Conservation (phyloP, 2,113 vertebrate genomes). For the Tachuris rubrigastra region DNA sequence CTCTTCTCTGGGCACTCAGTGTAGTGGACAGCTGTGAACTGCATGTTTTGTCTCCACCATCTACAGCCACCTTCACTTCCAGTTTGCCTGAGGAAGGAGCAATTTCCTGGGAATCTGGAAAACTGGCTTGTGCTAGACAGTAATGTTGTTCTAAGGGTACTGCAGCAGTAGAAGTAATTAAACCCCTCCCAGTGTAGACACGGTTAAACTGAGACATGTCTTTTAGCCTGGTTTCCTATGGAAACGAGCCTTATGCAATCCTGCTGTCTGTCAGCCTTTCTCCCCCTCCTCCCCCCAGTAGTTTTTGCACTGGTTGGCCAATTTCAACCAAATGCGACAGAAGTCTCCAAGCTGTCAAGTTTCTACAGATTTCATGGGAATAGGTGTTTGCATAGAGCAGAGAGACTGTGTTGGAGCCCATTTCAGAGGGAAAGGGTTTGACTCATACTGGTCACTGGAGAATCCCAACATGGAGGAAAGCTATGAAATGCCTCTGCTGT, state of each 20-base stretch:
- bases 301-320: conserved; percentile 14
- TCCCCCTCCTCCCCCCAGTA: not conserved
- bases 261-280: conserved; percentile 37
- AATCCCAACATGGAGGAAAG: not conserved
- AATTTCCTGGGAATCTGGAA: conserved; percentile 21
- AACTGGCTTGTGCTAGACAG: not conserved
- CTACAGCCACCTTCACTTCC: not conserved
- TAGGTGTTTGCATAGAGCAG: not conserved
- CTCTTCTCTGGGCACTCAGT: not conserved
- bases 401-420: not conserved
- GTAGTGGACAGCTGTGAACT: fast-evolving
- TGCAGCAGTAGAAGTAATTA: conserved; percentile 37
- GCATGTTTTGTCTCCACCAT: fast-evolving
- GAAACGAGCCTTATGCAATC: conserved; percentile 50
- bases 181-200: conserved; percentile 31
- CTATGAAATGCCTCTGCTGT: not conserved
- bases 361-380: not conserved
- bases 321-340: not conserved
- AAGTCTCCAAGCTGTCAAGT: conserved; percentile 24
- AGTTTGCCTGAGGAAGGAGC: not conserved
- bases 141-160: not conserved
- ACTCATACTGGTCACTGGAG: not conserved
- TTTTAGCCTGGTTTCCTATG: conserved; percentile 64
- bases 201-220: conserved; percentile 23
- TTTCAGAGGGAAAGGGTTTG: not conserved